A percentile compares a stretch with the other conserved stretches of the same genome.
Conservation (phyloP, 2,113 vertebrate genomes). For the Ondatra zibethicus region DNA sequence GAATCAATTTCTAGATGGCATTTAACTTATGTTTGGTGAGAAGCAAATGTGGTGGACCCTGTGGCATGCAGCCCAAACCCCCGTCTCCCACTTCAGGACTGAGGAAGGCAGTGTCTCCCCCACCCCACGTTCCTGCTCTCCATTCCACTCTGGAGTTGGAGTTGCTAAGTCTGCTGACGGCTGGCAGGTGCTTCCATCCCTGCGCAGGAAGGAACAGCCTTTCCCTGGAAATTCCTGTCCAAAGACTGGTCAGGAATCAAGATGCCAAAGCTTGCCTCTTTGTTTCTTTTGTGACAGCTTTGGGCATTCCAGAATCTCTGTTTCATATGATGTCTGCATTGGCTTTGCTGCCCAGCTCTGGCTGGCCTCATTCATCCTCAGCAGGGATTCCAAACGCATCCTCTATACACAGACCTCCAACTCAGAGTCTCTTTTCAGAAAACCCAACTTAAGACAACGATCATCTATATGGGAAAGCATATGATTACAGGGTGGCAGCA, state of each 20-base stretch:
- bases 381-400: neutral
- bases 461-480: neutral
- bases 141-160: neutral
- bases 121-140: rapidly evolving
- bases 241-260: neutral
- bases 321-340: neutral
- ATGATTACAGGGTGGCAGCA: neutral
- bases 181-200: neutral
- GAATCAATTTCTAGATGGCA: neutral
- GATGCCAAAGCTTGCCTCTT: neutral
- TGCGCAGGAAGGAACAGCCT: neutral
- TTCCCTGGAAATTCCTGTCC: neutral
- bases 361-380: no score
- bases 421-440: constrained; percentile 3
- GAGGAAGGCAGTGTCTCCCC: neutral
- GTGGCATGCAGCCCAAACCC: neutral
- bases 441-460: neutral
- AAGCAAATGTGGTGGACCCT: neutral
- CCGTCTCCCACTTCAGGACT: neutral
- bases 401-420: neutral
- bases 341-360: neutral
- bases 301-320: rapidly evolving
- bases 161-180: neutral
- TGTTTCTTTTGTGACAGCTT: neutral
- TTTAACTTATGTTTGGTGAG: neutral